Base-by-base conservation (phyloP, 2,888 invertebrate genomes). In the Nephrotoma flavescens region DNA sequence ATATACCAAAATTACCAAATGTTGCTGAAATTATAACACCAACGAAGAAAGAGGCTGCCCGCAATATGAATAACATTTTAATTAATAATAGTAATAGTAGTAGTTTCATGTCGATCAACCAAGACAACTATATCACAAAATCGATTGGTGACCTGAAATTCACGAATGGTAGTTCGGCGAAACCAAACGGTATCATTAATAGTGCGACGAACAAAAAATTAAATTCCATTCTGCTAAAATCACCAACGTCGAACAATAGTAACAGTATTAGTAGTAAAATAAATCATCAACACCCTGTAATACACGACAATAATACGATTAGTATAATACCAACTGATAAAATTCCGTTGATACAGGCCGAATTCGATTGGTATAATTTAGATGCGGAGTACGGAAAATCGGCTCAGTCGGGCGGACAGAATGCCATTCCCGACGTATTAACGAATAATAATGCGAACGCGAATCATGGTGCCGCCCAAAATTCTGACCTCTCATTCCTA, bases 11-110 rank as follows among this genome's bases (percentile, higher is more conserved):
- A 92, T 92, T 95, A 89, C 95, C 95, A 57, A 95, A 95, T 91
- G 95, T 95, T 88, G 95, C 95, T 83, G 95, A 95, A 90, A 95
- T 95, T 87, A 94, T 95, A 87, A 95, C 94, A 87, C 95, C 95
- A 0, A 95, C 94, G 87, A 94, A 94, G 90, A 93, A 92, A 87
- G 93, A 42, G 41, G 41, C 84, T 42, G 84, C 41, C 0, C 41
- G 42, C 41, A 84, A 84, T 42, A 31, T 71, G 4, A 71, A 31
- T 71, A 71, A 71, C 11, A 71, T 71, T 71, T 71, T 71, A 71
- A n/a, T 12, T 12, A 41, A 84, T 84, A 15, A 6, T 15, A 84
- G 9, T 42, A 41, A 4, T 41, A 41, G 12, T 41, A 83, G n/a
- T 15, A 84, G 12, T 15, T 42, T 41, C 9, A 42, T 84, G 41